phyloP scores from a whole-genome alignment of 1,140 invertebrate genomes.

The Drosophila arawakana region DNA sequence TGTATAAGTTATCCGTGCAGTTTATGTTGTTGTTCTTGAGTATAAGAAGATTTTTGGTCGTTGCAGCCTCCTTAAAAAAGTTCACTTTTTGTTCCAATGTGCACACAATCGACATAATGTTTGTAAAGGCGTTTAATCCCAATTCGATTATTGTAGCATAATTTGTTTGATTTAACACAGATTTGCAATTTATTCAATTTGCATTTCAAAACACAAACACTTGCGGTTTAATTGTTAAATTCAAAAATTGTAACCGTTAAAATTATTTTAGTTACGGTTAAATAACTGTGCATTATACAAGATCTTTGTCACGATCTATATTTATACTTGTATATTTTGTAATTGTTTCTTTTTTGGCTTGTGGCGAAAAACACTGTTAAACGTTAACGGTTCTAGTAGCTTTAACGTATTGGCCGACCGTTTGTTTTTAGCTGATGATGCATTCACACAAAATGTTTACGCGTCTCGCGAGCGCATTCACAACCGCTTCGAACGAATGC shows the following conservation, averaged over 20 bases:
- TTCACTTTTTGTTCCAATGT: constrained; percentile 78
- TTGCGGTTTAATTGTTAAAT: background rate
- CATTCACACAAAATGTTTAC: constrained; percentile 26
- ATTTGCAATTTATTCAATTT: constrained; percentile 9
- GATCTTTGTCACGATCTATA: constrained; percentile 18
- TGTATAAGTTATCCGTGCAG: constrained; percentile 46
- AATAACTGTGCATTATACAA: background rate
- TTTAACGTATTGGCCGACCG: constrained; percentile 24
- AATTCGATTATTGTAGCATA: background rate
- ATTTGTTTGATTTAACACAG: constrained; percentile 1
- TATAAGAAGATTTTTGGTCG: constrained; percentile 68
- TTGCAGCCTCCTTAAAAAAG: constrained; percentile 71
- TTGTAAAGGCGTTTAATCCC: constrained; percentile 32
- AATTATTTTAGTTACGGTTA: background rate
- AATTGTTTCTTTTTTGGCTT: background rate
- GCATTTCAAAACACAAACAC: constrained; percentile 3
- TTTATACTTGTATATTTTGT: constrained; percentile 1
- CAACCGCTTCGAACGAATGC: constrained; percentile 74
- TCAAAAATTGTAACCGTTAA: background rate
- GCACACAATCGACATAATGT: constrained; percentile 83
- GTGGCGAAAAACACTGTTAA: constrained; percentile 52
- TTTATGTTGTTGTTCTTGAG: constrained; percentile 62
- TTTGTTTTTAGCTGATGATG: constrained; percentile 22
- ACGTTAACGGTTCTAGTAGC: constrained; percentile 12
- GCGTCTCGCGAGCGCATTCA: constrained; percentile 57